These are phyloP conservation scores for Drosophila paulistorum DNA, from an alignment of 1,140 invertebrate genomes.

Conservation along the genomic window DNA sequence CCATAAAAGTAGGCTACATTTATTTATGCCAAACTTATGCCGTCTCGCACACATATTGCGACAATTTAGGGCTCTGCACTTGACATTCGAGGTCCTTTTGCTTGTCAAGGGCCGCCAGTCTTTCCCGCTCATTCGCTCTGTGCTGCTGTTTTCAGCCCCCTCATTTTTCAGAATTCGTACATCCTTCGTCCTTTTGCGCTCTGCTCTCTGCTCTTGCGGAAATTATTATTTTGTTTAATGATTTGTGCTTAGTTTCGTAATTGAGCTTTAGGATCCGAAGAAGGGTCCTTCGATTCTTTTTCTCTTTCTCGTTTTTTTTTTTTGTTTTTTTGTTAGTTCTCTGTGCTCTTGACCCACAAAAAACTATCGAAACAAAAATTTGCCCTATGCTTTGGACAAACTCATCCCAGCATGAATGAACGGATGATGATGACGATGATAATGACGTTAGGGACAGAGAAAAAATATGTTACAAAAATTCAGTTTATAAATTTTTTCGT, in stretches of 20 bases:
- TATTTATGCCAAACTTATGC: slow-evolving; percentile 26
- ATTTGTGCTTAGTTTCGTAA: slow-evolving; percentile 78
- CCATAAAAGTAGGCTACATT: slow-evolving; percentile 40
- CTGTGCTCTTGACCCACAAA: slow-evolving; percentile 68
- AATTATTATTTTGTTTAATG: slow-evolving; percentile 82
- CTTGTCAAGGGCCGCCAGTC: slow-evolving; percentile 1
- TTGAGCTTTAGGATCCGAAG: slow-evolving; percentile 47
- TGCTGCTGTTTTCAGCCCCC: neutral
- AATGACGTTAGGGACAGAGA: too few species aligned
- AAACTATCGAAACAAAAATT: slow-evolving; percentile 66
- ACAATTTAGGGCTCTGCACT: slow-evolving; percentile 75
- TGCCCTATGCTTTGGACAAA: slow-evolving; percentile 36
- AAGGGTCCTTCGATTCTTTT: slow-evolving; percentile 4
- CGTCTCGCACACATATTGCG: slow-evolving; percentile 49
- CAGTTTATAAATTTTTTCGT: slow-evolving; percentile 56
- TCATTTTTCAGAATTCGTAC: slow-evolving; percentile 4
- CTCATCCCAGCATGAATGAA: slow-evolving; percentile 50
- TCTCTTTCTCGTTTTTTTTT: neutral
- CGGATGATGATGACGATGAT: too few species aligned
- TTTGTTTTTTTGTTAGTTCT: neutral
- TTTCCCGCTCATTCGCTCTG: neutral
- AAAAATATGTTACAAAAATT: slow-evolving; percentile 43
- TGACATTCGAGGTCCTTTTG: slow-evolving; percentile 60
- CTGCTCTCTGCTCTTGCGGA: slow-evolving; percentile 54
- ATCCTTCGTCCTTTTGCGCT: slow-evolving; percentile 33